Evolutionary conservation across 92 coral and sea anemone species (phyloP).

Genomic region (Galaxea fascicularis): DNA sequence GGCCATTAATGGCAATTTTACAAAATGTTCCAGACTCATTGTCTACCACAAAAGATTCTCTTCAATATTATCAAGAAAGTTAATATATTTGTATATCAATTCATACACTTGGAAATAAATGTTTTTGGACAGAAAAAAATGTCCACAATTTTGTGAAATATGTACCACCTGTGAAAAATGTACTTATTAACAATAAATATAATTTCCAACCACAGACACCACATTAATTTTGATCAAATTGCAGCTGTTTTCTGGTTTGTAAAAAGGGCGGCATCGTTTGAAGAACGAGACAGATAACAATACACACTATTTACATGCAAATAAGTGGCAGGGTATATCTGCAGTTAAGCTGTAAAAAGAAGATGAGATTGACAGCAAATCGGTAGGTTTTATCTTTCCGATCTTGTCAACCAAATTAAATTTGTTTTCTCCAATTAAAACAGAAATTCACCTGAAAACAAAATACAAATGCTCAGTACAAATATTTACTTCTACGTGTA

Average conservation of each 20-base stretch:
- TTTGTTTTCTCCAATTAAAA: not conserved
- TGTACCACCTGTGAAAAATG: not conserved
- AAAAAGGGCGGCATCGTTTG: too few species aligned
- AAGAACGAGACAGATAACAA: too few species aligned
- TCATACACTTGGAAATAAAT: not conserved
- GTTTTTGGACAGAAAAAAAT: not conserved
- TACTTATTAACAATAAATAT: not conserved
- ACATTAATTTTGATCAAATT: too few species aligned
- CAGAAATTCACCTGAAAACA: not conserved
- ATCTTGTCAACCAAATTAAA: not conserved
- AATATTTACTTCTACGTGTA: not conserved
- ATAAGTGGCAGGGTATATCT: too few species aligned
- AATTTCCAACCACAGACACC: not conserved
- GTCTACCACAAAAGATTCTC: not conserved
- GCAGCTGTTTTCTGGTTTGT: not conserved
- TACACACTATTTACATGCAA: too few species aligned
- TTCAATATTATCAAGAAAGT: not conserved
- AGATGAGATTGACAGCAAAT: not conserved
- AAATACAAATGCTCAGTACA: constrained; percentile 1
- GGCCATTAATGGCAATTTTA: too few species aligned
- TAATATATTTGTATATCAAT: not conserved
- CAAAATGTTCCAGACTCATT: too few species aligned
- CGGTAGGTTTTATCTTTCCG: not conserved
- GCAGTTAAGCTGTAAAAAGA: not conserved
- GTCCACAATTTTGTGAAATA: not conserved